Evolutionary conservation across 2,797 vertebrate species (phyloP).

Genomic region (Gephyroberyx darwinii): DNA sequence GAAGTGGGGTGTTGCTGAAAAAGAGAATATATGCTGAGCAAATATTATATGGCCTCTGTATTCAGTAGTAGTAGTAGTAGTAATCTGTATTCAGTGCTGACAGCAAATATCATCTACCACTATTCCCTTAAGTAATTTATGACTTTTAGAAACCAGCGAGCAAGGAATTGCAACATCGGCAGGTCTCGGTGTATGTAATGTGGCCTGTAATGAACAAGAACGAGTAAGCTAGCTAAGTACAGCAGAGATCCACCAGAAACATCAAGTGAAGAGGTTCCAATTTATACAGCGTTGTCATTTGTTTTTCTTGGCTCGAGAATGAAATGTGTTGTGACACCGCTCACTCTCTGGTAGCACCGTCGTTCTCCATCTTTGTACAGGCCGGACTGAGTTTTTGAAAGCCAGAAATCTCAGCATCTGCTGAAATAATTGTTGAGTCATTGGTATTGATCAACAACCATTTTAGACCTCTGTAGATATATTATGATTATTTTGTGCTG

Average conservation of each 20-base stretch:
- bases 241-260: too few relatives aligned
- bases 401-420: slow-evolving; percentile 26
- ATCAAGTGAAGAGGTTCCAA: too few relatives aligned
- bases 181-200: too few relatives aligned
- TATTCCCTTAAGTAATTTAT: slow-evolving; percentile 3
- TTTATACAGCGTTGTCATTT: too few relatives aligned
- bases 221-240: too few relatives aligned
- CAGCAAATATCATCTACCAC: slow-evolving; percentile 35
- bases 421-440: slow-evolving; percentile 37
- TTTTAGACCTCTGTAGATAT: slow-evolving; percentile 63
- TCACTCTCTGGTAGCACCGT: not conserved
- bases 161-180: too few relatives aligned
- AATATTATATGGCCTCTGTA: slow-evolving; percentile 15
- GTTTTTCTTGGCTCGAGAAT: too few relatives aligned
- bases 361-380: not conserved
- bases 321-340: not conserved
- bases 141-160: too few relatives aligned
- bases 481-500: slow-evolving; percentile 40
- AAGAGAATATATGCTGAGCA: not conserved
- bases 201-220: too few relatives aligned
- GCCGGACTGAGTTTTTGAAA: slow-evolving; percentile 19
- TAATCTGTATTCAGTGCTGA: slow-evolving; percentile 26
- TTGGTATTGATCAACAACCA: slow-evolving; percentile 29
- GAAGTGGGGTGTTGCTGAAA: not conserved
- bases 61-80: not conserved